Conservation (phyloP, 2,888 invertebrate genomes). For the Miltochrista miniata region DNA sequence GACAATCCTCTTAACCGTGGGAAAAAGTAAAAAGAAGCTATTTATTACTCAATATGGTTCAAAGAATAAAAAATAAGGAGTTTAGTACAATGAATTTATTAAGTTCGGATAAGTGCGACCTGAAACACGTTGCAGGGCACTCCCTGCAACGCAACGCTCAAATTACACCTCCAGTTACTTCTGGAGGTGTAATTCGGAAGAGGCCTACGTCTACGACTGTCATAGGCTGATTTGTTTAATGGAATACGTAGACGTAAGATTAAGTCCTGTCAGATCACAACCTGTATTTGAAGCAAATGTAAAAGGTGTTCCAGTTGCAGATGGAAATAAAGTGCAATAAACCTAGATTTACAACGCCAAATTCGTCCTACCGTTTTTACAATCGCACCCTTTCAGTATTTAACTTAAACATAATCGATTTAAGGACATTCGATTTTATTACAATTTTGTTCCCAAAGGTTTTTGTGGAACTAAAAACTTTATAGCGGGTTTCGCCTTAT, state of each 20-base stretch:
- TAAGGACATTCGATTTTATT: constrained; percentile 47
- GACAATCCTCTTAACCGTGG: no score
- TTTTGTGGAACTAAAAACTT: constrained; percentile 57
- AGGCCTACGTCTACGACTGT: no score
- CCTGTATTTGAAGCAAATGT: neutral
- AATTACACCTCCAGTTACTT: no score
- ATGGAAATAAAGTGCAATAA: constrained; percentile 24
- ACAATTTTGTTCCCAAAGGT: constrained; percentile 49
- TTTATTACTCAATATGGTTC: no score
- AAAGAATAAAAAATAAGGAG: no score
- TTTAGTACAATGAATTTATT: no score
- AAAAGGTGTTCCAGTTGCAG: constrained; percentile 14
- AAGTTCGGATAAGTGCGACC: no score
- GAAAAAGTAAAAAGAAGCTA: no score
- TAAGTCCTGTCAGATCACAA: neutral
- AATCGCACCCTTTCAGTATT: constrained; percentile 51
- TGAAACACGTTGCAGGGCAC: no score
- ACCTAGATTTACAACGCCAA: constrained; percentile 44
- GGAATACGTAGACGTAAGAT: neutral
- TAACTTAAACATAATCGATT: constrained; percentile 62
- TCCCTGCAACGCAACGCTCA: no score
- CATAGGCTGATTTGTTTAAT: neutral
- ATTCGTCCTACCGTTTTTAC: constrained; percentile 74
- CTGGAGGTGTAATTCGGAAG: no score
- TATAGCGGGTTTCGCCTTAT: constrained; percentile 57